Evolutionary conservation across 2,113 vertebrate genomes (phyloP).

Genomic region (Poeciliopsis occidentalis): DNA sequence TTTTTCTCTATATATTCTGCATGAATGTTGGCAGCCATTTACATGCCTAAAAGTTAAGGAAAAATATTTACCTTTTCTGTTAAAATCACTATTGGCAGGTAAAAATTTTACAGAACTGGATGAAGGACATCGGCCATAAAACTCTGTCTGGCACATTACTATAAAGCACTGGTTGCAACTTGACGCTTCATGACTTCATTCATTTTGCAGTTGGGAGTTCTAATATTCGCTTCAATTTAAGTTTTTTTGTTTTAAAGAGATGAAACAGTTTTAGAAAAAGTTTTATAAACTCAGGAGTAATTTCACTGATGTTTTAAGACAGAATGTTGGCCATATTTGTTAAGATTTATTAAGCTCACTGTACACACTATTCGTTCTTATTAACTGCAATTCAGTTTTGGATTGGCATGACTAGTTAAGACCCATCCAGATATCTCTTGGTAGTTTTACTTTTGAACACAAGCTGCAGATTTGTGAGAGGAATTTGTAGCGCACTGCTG

Average conservation of each 20-base stretch:
- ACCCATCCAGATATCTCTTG: background rate
- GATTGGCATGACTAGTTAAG: conserved; percentile 9
- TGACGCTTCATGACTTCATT: no score
- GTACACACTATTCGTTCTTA: background rate
- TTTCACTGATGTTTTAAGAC: background rate
- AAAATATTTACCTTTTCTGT: background rate
- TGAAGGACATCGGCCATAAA: no score
- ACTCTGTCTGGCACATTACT: no score
- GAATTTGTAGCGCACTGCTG: conserved; percentile 39
- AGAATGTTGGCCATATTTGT: conserved; percentile 47
- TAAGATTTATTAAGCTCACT: conserved; percentile 15
- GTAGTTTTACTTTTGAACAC: background rate
- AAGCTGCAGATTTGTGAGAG: background rate
- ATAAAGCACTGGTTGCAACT: no score
- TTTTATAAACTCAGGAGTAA: background rate
- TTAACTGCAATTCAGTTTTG: background rate
- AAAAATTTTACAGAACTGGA: background rate
- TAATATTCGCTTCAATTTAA: no score
- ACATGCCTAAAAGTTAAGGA: background rate
- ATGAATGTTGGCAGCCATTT: background rate
- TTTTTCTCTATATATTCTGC: background rate
- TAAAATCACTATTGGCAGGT: background rate
- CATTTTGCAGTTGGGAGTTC: background rate
- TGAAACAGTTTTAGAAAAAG: no score
- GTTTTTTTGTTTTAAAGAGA: no score